phyloP scores from a whole-genome alignment of 2,113 vertebrate genomes.

The Lycaon pictus region DNA sequence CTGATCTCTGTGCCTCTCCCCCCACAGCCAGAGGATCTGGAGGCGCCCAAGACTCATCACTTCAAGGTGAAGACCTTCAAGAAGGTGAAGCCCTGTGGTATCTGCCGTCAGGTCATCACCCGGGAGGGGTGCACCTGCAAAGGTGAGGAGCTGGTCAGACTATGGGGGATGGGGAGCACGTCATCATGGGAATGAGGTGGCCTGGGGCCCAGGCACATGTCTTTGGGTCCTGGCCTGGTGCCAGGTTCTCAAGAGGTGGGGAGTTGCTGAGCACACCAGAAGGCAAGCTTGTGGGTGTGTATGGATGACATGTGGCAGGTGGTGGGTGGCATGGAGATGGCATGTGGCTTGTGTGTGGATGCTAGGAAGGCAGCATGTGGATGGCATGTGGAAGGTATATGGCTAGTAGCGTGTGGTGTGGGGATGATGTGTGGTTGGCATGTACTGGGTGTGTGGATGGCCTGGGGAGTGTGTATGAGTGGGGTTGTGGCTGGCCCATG shows the following conservation, averaged over 20 bases:
- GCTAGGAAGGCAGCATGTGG: not conserved
- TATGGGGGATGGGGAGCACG: accelerated
- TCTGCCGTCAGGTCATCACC: slow-evolving; percentile 94
- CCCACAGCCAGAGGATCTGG: slow-evolving; percentile 94
- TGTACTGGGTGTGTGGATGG: not conserved
- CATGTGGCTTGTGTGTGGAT: not conserved
- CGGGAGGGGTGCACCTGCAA: slow-evolving; percentile 95
- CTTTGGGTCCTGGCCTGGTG: not conserved
- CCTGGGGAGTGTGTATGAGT: not conserved
- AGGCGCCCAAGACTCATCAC: slow-evolving; percentile 92
- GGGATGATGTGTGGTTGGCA: not conserved
- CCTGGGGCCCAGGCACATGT: not conserved
- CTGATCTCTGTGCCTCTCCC: slow-evolving; percentile 42
- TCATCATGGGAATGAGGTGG: accelerated
- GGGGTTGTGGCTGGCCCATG: not conserved
- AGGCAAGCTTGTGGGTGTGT: not conserved
- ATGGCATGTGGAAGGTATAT: not conserved
- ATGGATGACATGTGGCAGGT: not conserved
- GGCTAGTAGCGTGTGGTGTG: not conserved
- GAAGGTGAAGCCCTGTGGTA: slow-evolving; percentile 95
- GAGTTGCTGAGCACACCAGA: not conserved
- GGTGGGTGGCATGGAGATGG: not conserved
- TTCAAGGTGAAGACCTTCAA: slow-evolving; percentile 98
- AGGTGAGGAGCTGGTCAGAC: slow-evolving; percentile 88
- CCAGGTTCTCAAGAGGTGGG: not conserved